phyloP scores from a whole-genome alignment of 2,797 vertebrate species.

The Oryzias sinensis region DNA sequence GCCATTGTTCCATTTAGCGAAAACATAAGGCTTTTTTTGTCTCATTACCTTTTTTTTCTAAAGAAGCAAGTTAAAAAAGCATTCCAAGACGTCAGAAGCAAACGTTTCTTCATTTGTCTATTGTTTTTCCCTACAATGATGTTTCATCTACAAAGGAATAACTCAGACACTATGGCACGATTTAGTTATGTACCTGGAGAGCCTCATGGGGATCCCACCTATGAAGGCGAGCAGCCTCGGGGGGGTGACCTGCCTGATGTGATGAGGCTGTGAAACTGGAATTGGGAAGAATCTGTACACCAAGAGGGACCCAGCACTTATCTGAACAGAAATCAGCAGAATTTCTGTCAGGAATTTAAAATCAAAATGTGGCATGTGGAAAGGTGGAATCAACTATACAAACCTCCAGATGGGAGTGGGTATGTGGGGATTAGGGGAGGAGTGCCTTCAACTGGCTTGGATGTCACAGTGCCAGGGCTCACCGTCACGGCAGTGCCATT shows the following conservation, averaged over 20 bases:
- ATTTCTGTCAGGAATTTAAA: neutral
- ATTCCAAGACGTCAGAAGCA: no score
- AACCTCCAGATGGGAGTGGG: constrained; percentile 76
- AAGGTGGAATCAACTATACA: constrained; percentile 9
- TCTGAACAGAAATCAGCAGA: constrained; percentile 61
- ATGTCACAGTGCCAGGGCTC: constrained; percentile 47
- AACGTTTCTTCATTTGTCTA: no score
- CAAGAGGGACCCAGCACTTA: constrained; percentile 82
- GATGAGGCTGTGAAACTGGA: constrained; percentile 78
- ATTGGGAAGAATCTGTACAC: constrained; percentile 71
- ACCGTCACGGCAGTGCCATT: constrained; percentile 49
- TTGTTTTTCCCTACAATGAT: no score
- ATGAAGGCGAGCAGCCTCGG: constrained; percentile 69
- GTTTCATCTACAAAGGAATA: no score
- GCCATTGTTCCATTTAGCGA: no score
- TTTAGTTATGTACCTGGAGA: constrained; percentile 57
- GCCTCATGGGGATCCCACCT: constrained; percentile 42
- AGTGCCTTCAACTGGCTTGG: constrained; percentile 48
- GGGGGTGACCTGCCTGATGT: constrained; percentile 65
- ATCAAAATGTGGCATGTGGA: neutral
- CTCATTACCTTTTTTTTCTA: no score
- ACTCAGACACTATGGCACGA: neutral
- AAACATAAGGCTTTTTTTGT: no score
- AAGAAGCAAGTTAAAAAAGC: no score
- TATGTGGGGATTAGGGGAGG: constrained; percentile 71